Evolutionary conservation across 2,797 vertebrate genomes (phyloP), one percentile per base, ranked within the genome.

Genomic region (Enteromius anoplus): DNA sequence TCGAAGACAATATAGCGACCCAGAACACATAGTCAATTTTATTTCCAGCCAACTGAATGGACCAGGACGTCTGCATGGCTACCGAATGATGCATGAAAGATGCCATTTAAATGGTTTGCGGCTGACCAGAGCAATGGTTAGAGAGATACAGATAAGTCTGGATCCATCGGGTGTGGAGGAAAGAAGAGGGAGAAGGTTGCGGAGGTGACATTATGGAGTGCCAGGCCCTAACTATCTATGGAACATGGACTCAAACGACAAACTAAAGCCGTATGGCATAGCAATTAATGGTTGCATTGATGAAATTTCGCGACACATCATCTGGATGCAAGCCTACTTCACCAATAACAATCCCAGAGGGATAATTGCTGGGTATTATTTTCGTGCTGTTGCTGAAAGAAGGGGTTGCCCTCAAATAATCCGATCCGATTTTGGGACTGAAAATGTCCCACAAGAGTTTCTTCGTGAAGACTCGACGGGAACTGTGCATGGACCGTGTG

Each of bases 291-390:
- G 78, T 17, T 80, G 84, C 78, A 76, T 85, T 32, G 72, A 85
- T 85, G 45, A 45, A 10, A 70, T 85, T 60, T 85, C 53, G 11
- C 37, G 64, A 23, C 71, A 81, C 53, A 80, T 81, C 53, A 77
- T 81, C 29, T 85, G 84, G 72, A 85, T 85, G 72, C 34, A 85
- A 76, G 64, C 65, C 34, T 68, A 85, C 53, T 62, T 42, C 21
- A 69, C 64, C 5, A 85, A 77, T 45, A 77, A 55, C 23, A 76
- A 77, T n/a, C 84, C 71, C 9, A 47, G 58, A 55, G 49, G n/a
- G n/a, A n/a, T 85, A 19, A 81, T 85, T 23, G 72, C 84, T 81
- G 71, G 58, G 2, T 81, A 85, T 55, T 76, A 32, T 71, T 65
- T 75, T 12, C 29, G 2, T 15, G n/a, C 70, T 21, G 58, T 84